phyloP scores from a whole-genome alignment of 2,888 invertebrate genomes.

The Caprella mutica region DNA sequence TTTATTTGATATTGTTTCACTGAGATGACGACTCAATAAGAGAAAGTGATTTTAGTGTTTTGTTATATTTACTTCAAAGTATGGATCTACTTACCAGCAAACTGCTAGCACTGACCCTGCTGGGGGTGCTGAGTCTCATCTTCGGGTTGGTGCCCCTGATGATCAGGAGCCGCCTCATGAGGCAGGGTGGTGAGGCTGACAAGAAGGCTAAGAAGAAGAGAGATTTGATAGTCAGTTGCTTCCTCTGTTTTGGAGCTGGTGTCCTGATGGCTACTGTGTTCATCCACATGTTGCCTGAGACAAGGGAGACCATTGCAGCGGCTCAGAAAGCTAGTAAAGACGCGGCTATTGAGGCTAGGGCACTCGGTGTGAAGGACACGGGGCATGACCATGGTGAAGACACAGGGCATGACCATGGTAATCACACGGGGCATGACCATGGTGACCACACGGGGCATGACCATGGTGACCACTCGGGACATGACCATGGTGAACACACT shows the following conservation, averaged over 20 bases:
- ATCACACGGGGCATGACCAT: background rate
- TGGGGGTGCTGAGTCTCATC: conserved; percentile 61
- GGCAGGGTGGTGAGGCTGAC: background rate
- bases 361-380: background rate
- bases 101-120: conserved; percentile 61
- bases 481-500: conserved; percentile 39
- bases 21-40: no score
- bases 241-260: conserved; percentile 47
- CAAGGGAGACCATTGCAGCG: conserved; percentile 14
- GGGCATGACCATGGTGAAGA: background rate
- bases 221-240: conserved; percentile 18
- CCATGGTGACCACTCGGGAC: background rate
- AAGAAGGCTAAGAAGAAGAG: conserved; percentile 16
- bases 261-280: conserved; percentile 50
- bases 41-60: no score
- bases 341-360: background rate
- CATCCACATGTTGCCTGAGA: conserved; percentile 49
- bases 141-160: conserved; percentile 57
- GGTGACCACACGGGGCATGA: background rate
- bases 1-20: no score
- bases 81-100: conserved; percentile 48
- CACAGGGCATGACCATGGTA: background rate
- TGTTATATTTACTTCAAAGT: no score
- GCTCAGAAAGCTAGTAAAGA: background rate
- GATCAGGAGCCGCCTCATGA: conserved; percentile 10